Evolutionary conservation across 1,140 invertebrate species (phyloP), one percentile per base, ranked within the genome.

Genomic region (Leptinotarsa defecta): DNA sequence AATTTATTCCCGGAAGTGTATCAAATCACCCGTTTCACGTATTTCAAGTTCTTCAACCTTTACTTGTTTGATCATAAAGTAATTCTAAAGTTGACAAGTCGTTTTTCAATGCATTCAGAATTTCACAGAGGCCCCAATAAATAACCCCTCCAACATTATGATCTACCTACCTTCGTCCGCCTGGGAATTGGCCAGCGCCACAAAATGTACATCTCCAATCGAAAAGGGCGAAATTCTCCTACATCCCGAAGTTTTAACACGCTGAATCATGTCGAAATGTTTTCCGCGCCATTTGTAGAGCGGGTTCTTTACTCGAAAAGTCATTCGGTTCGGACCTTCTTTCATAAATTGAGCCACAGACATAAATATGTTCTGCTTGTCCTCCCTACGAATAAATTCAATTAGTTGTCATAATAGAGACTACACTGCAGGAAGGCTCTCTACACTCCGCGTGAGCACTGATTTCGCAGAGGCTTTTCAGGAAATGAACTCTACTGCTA

Each of bases 261-360:
- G 70, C 57, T 88, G 84, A 8, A 87, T 80, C 3, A 83, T 70
- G 81, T 90, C 88, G 79, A 90, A 90, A 79, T 89, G 86, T 62
- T 83, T 85, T 27, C 85, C 86, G 43, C 85, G 76, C 88, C 88
- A 89, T 20, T 80, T 81, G 73, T 87, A 90, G 17, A 89, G 78
- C 8, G 74, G 77, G 71, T 76, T 83, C 8, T 72, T 69, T 1
- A 68, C 63, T 27, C 22, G 27, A 17, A 63, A 73, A 13, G 13
- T 62, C 8, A 24, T 67, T 43, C 67, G 57, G 19, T 48, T 48
- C 43, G 67, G 17, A 49, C 43, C 48, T 70, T 70, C 71, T 63
- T 52, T 61, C 69, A 67, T 74, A 68, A 62, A 74, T 72, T 79
- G 78, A 24, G 80, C 80, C 17, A 84, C 49, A 11, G 82, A 81